Base-by-base conservation (phyloP, 2,113 vertebrate species). In the Hyperoodon ampullatus region DNA sequence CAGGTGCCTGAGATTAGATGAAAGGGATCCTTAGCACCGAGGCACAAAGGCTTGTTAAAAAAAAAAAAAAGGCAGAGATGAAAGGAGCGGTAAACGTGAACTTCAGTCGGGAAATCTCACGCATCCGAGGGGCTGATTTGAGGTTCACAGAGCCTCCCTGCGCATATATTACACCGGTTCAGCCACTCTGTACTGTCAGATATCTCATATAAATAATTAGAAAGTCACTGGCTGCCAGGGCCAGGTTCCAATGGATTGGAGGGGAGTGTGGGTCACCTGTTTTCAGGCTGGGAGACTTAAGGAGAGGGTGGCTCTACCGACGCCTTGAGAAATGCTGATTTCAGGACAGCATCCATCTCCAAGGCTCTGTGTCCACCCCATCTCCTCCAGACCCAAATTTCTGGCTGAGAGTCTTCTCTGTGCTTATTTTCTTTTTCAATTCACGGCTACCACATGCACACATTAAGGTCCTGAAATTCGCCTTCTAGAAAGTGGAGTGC, bases 161-260 rank as follows among this genome's bases (percentile, higher is more conserved):
- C 97, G 97, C 97, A 96, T 97, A 92, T 72, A 96, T 97, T 98
- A 98, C 95, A 70, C 75, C 1, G 77, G 97, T 97, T 98, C 98
- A 98, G 98, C 98, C 98, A 95, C 94, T 98, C 95, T 94, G 97
- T 96, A 92, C 96, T 97, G 89, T 96, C 98, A 98, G 97, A 98
- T 98, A 98, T 94, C 98, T 98, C 97, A 95, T 96, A 97, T 98
- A 98, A 98, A 98, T 98, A 98, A 98, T 98, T 98, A 98, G 98
- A 96, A 98, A 97, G 97, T 96, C 85, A 95, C 96, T 63, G 95
- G 95, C 96, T 98, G 96, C 98, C 96, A 97, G 91, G 98, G 95
- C 95, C 96, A 97, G 96, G 97, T 97, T 98, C 98, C 98, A 95
- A 98, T 97, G 97, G 94, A 97, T 96, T 96, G 97, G 98, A 98